Base-by-base conservation (phyloP, 2,113 vertebrate species). In the Aix galericulata region DNA sequence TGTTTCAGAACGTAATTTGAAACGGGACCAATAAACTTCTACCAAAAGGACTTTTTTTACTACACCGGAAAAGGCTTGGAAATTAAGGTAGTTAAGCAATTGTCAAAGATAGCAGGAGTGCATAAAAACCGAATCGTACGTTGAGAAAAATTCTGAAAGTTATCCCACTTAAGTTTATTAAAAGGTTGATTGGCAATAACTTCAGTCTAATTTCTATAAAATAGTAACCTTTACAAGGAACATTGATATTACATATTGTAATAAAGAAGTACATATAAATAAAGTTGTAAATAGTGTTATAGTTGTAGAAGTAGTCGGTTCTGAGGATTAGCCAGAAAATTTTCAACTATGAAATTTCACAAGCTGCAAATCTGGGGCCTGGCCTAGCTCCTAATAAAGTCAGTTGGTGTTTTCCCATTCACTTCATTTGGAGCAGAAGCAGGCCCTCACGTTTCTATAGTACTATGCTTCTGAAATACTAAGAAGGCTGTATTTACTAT, bases 201-300 rank as follows among this genome's bases (percentile, higher is more conserved):
- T 95, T 94, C 93, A 95, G 95, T 92, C 95, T 96, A 95, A 95
- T 94, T 96, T 97, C 90, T 95, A 92, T 94, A 86, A 87, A 95
- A 91, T 96, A 97, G 86, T 97, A 96, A 90, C 94, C 91, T 95
- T 97, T 95, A 95, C 85, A 97, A 97, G 94, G 92, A 95, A 95
- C 91, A 97, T 81, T 94, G 88, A 86, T 96, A 96, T 96, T 94
- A 95, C 94, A 97, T 96, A 97, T 97, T 96, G 96, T 96, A 96
- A 97, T 96, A 94, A 96, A 95, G 75, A 95, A 89, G 31, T 94
- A 97, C 86, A 89, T 97, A 96, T 96, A 96, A 94, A 95, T 95
- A 97, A 89, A 95, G 13, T 56, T 96, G 86, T 95, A 97, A 96
- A 96, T 96, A 97, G 89, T 91, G 79, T 85, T 89, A 72, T 32